Base-by-base conservation (phyloP, 1,140 invertebrate species). In the Atopsyche davidsoni region DNA sequence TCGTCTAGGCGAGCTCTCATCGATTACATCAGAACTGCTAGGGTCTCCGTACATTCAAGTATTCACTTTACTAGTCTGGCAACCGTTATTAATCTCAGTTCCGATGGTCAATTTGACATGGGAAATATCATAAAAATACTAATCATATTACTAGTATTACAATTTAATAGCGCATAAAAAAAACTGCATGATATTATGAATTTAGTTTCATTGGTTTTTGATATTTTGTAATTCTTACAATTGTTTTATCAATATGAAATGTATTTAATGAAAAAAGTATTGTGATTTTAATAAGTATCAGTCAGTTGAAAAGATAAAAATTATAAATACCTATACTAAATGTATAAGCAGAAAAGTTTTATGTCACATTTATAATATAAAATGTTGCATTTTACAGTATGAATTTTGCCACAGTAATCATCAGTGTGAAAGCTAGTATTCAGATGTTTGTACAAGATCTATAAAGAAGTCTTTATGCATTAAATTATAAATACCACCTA, bases 111-210 rank as follows among this genome's bases (percentile, higher is more conserved):
- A n/a, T n/a, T n/a, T n/a, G n/a, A n/a, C n/a, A n/a, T n/a, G n/a
- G 16, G 32, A 34, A 34, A 13, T 34, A 34, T n/a, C 4, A 34
- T 11, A 34, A 34, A 13, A 34, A 34, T 34, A 42, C 38, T 50
- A 50, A 21, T 18, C 39, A 46, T 46, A 36, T 38, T 46, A 38
- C 36, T 32, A 46, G 39, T 24, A 46, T 38, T 46, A 46, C 22
- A 46, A 46, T 38, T 32, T 40, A 31, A 48, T 40, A 14, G 22
- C 11, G 17, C 18, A 25, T 28, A 44, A 9, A 40, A 19, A 40
- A 19, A 40, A 19, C 13, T 32, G 18, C 31, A 28, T 46, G 23
- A 40, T 19, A 48, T 40, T 48, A 28, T 28, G 25, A 16, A 48
- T 48, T 31, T 18, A 48, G 36, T 40, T 28, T 28, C 13, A 28